Conservation (phyloP, 1,140 invertebrate species). For the Heliconius melpomene region DNA sequence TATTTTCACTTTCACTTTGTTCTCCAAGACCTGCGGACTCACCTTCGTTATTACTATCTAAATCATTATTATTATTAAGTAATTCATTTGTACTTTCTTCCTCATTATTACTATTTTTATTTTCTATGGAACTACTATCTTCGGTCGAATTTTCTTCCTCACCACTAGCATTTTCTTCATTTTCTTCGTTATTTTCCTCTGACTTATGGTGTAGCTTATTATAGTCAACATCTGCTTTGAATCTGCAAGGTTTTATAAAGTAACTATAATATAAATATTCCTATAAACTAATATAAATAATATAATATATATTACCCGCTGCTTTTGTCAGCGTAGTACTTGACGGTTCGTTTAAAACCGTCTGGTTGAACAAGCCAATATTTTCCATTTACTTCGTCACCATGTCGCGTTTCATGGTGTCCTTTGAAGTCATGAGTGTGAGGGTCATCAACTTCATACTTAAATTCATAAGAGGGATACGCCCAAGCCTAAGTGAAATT, state of each 20-base stretch:
- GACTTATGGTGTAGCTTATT: conserved; percentile 14
- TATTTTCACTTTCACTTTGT: not conserved
- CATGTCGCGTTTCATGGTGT: conserved; percentile 80
- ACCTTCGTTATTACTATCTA: conserved; percentile 5
- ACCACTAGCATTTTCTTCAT: conserved; percentile 17
- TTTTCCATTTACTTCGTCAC: conserved; percentile 78
- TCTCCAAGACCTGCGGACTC: not conserved
- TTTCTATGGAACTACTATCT: conserved; percentile 12
- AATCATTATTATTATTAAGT: not conserved
- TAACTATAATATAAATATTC: not conserved
- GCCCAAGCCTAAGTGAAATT: conserved; percentile 49
- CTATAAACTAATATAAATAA: not conserved
- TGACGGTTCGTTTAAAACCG: conserved; percentile 47
- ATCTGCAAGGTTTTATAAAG: conserved; percentile 32
- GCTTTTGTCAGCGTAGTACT: conserved; percentile 48
- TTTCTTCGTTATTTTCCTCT: conserved; percentile 22
- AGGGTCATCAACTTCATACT: conserved; percentile 81
- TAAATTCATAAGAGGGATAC: conserved; percentile 81
- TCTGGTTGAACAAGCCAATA: conserved; percentile 55
- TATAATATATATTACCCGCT: conserved; percentile 39
- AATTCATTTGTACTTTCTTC: not conserved
- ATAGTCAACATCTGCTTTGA: conserved; percentile 41
- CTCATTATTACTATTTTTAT: not conserved
- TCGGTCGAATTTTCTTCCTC: conserved; percentile 25
- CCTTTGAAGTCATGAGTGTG: conserved; percentile 77